Conservation (phyloP, 2,797 vertebrate species). For the Etheostoma nigrum region DNA sequence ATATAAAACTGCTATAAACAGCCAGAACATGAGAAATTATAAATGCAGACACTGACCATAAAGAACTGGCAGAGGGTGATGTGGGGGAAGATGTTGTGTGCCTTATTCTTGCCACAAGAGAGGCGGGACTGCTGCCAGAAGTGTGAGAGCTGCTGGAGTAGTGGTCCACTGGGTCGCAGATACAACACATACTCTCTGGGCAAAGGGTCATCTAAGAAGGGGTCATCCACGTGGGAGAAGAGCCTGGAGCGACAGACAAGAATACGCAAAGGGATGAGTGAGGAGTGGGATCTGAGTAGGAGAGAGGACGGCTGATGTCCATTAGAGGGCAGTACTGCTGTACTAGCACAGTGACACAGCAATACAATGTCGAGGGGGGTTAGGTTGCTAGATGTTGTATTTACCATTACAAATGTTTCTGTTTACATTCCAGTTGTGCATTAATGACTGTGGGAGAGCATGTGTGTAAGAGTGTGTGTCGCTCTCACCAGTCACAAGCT, state of each 20-base stretch:
- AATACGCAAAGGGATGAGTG: background rate
- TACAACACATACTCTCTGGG: slow-evolving; percentile 98
- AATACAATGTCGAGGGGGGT: background rate
- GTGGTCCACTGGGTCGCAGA: slow-evolving; percentile 93
- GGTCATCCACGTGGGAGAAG: slow-evolving; percentile 97
- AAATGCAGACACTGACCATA: slow-evolving; percentile 83
- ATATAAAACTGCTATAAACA: background rate
- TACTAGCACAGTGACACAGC: slow-evolving; percentile 2
- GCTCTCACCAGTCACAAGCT: slow-evolving; percentile 97
- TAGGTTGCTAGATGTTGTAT: slow-evolving; percentile 8
- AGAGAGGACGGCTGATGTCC: slow-evolving; percentile 18
- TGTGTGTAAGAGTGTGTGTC: background rate
- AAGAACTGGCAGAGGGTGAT: slow-evolving; percentile 99
- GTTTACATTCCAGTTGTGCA: slow-evolving; percentile 28
- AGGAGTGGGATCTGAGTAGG: background rate
- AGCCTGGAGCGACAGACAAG: slow-evolving; percentile 83
- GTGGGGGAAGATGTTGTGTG: slow-evolving; percentile 99
- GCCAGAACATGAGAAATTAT: background rate
- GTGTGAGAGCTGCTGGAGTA: slow-evolving; percentile 94
- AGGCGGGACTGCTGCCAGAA: slow-evolving; percentile 98
- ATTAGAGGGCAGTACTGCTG: slow-evolving; percentile 73
- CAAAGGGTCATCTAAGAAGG: slow-evolving; percentile 94
- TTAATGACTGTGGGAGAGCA: slow-evolving; percentile 1
- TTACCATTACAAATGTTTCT: slow-evolving; percentile 17
- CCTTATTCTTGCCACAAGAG: slow-evolving; percentile 97